Conservation (phyloP, 2,797 vertebrate species). For the Paramormyrops hopkinsi region DNA sequence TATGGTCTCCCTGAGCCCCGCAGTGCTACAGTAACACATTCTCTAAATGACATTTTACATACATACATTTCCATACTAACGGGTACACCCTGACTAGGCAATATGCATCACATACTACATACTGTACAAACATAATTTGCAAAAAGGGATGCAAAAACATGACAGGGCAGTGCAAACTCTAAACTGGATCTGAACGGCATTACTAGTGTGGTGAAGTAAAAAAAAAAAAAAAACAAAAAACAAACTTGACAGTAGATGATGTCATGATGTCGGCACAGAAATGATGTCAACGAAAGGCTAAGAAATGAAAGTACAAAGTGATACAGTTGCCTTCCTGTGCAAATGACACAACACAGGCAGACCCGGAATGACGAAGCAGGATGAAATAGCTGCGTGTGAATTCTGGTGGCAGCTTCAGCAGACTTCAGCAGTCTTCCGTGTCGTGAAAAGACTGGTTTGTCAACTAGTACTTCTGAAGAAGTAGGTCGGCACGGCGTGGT, state of each 20-base stretch:
- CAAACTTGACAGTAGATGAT: not conserved
- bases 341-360: not conserved
- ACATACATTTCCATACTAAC: not conserved
- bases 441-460: not conserved
- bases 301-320: not conserved
- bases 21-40: not conserved
- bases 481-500: not conserved
- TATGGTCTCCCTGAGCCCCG: not conserved
- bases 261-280: not conserved
- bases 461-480: not conserved
- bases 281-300: not conserved
- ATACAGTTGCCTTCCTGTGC: not conserved
- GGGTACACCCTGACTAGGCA: not conserved
- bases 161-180: not conserved
- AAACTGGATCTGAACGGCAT: not conserved
- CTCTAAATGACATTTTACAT: not conserved
- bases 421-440: not conserved
- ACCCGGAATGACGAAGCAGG: not conserved
- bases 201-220: not conserved
- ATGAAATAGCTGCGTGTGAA: not conserved
- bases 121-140: not conserved
- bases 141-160: not conserved
- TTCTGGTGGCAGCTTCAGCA: not conserved
- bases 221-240: not conserved
- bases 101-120: not conserved